phyloP scores from a whole-genome alignment of 2,113 vertebrate genomes.

The Callipepla squamata region DNA sequence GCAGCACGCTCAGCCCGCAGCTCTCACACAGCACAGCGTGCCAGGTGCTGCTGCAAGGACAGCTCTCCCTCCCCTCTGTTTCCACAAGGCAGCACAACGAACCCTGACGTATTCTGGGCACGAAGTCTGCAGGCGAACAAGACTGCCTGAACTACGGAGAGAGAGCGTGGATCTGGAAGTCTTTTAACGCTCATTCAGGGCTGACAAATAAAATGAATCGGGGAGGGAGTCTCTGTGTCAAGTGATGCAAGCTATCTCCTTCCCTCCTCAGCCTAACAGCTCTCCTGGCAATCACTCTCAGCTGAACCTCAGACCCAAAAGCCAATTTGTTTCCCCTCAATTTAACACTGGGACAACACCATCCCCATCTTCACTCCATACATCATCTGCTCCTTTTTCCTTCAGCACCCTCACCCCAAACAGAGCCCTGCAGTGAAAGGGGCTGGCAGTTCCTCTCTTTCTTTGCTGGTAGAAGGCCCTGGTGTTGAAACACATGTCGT shows the following conservation, averaged over 20 bases:
- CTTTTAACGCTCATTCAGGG: neutral
- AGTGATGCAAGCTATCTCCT: neutral
- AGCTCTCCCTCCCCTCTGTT: neutral
- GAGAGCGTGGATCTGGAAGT: neutral
- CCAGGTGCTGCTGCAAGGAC: neutral
- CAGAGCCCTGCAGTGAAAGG: neutral
- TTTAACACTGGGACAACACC: neutral
- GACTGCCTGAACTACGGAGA: neutral
- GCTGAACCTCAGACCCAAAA: neutral
- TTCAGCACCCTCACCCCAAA: neutral
- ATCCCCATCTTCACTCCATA: neutral
- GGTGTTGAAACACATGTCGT: neutral
- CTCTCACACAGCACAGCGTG: neutral
- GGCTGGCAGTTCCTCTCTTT: neutral
- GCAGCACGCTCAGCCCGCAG: neutral
- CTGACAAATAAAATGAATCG: neutral
- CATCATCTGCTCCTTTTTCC: neutral
- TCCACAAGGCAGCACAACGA: neutral
- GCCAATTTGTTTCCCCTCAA: neutral
- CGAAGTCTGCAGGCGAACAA: neutral
- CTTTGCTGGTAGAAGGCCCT: neutral
- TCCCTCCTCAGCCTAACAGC: neutral
- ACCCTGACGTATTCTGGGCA: constrained; percentile 56
- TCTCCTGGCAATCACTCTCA: neutral
- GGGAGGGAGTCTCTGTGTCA: neutral